Conservation (phyloP, 64 coral and sea anemone genomes). For the Platygyra sinensis region DNA sequence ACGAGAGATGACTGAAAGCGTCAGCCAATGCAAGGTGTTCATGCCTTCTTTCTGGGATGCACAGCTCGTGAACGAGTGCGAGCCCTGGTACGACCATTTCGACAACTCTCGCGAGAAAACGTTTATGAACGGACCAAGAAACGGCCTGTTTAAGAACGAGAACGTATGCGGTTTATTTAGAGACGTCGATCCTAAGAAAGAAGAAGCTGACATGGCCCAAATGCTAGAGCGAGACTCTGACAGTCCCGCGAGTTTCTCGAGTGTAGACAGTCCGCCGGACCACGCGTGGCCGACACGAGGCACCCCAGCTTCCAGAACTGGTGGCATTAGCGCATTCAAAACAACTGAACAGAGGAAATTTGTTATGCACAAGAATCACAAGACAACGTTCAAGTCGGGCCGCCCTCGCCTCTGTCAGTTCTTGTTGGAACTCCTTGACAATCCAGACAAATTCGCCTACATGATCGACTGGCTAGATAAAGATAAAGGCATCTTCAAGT, state of each 20-base stretch:
- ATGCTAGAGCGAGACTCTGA: slow-evolving; percentile 43
- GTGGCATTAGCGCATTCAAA: neutral
- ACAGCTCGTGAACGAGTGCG: slow-evolving; percentile 18
- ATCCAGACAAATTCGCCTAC: slow-evolving; percentile 50
- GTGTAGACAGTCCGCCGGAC: slow-evolving; percentile 22
- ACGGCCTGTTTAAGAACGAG: slow-evolving; percentile 5
- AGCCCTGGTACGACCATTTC: slow-evolving; percentile 19
- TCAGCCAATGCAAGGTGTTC: slow-evolving; percentile 35
- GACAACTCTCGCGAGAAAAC: slow-evolving; percentile 1
- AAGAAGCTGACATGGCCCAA: neutral
- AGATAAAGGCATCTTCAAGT: slow-evolving; percentile 68
- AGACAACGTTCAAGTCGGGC: slow-evolving; percentile 57
- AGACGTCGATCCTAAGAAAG: slow-evolving; percentile 19
- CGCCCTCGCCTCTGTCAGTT: slow-evolving; percentile 62
- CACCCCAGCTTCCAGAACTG: neutral
- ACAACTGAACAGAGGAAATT: slow-evolving; percentile 28
- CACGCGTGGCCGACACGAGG: neutral
- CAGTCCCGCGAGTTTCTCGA: slow-evolving; percentile 39
- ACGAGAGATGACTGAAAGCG: slow-evolving; percentile 9
- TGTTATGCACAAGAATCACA: slow-evolving; percentile 37
- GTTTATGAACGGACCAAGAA: neutral
- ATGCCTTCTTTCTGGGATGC: slow-evolving; percentile 33
- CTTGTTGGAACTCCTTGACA: slow-evolving; percentile 41
- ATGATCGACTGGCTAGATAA: slow-evolving; percentile 74
- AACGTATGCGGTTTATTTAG: neutral